Conservation (phyloP, 1,140 invertebrate species). For the Coelopa frigida region DNA sequence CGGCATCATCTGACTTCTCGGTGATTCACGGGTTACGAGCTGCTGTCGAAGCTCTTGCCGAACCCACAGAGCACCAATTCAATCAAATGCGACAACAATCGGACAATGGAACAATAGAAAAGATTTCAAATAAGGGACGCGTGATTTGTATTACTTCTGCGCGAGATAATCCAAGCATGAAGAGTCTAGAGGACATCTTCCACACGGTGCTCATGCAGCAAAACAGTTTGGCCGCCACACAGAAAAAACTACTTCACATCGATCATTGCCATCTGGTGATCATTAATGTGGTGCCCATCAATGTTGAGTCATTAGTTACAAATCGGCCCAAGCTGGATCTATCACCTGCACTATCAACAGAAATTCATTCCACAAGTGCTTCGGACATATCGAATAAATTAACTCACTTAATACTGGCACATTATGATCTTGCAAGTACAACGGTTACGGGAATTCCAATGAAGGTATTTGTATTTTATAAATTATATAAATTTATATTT, state of each 20-base stretch:
- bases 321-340: constrained; percentile 59
- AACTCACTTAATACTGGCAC: constrained; percentile 67
- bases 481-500: background rate
- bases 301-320: constrained; percentile 64
- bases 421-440: constrained; percentile 89
- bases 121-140: constrained; percentile 57
- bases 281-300: constrained; percentile 78
- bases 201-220: constrained; percentile 68
- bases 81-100: constrained; percentile 16
- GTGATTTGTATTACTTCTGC: constrained; percentile 85
- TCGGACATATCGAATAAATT: constrained; percentile 59
- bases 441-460: constrained; percentile 97
- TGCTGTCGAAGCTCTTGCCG: constrained; percentile 78
- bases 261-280: constrained; percentile 84
- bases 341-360: constrained; percentile 56
- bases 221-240: constrained; percentile 67
- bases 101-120: constrained; percentile 10
- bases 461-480: constrained; percentile 55
- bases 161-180: constrained; percentile 73
- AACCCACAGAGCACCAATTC: constrained; percentile 67
- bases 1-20: constrained; percentile 55
- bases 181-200: constrained; percentile 78
- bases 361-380: constrained; percentile 65
- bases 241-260: constrained; percentile 57
- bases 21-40: constrained; percentile 77